These are phyloP conservation scores for Seriola rivoliana DNA, from an alignment of 2,113 vertebrate species.

Conservation along the genomic window DNA sequence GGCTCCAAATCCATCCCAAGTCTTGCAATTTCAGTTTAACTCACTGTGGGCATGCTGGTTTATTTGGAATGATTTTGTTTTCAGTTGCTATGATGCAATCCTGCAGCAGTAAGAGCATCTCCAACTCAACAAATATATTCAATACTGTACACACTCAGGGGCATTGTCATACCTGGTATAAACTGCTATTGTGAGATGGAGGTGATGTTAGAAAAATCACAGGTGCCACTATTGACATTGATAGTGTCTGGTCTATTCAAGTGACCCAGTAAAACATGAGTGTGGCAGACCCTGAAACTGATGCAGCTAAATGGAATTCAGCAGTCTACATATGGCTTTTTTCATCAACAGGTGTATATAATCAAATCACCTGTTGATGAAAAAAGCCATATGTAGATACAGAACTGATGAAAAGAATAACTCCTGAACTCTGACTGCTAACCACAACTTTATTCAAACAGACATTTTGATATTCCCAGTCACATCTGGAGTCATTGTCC, in stretches of 20 bases:
- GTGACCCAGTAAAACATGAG: no score
- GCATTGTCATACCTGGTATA: background rate
- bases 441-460: no score
- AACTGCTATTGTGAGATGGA: background rate
- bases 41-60: background rate
- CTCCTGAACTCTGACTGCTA: no score
- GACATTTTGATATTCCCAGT: background rate
- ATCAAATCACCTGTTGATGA: background rate
- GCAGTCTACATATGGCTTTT: no score
- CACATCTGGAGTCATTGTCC: background rate
- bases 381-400: no score
- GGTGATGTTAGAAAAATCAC: no score
- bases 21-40: background rate
- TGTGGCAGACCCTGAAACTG: background rate
- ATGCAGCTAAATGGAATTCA: background rate
- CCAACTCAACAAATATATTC: background rate
- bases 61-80: background rate
- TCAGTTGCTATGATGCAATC: background rate
- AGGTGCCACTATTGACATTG: no score
- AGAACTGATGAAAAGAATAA: no score
- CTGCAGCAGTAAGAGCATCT: background rate
- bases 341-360: no score
- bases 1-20: background rate
- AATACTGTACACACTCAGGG: background rate
- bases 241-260: no score